Percentiles rank a stretch among this genome's conserved stretches.
These are phyloP conservation scores for Indicator indicator DNA, from an alignment of 2,113 vertebrate genomes.

Conservation along the genomic window DNA sequence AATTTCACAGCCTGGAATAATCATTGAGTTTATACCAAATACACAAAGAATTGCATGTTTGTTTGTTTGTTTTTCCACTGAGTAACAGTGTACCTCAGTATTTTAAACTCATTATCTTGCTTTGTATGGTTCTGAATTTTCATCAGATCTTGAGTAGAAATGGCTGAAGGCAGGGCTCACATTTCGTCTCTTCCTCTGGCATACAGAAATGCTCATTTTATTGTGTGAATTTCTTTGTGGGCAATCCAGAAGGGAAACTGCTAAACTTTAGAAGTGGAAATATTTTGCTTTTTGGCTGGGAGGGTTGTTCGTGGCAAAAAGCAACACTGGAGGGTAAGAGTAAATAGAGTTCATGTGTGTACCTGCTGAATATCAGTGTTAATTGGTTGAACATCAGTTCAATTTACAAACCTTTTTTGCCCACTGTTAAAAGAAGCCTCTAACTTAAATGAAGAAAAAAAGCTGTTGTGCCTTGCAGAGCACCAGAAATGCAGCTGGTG, in stretches of 20 bases:
- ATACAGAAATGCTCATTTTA: neutral
- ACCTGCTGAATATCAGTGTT: neutral
- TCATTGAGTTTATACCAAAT: neutral
- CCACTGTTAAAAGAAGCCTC: neutral
- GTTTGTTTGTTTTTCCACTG: neutral
- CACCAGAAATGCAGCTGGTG: neutral
- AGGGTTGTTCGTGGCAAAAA: neutral
- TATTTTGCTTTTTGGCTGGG: neutral
- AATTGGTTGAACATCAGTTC: neutral
- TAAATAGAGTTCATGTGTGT: neutral
- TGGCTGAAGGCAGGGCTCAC: neutral
- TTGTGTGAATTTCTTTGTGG: slow-evolving; percentile 26
- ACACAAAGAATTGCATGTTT: neutral
- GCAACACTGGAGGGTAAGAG: neutral
- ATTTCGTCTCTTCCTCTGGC: neutral
- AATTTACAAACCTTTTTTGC: neutral
- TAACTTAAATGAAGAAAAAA: neutral
- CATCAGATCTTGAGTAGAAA: neutral
- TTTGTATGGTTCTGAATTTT: neutral
- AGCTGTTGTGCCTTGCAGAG: neutral
- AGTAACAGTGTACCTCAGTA: neutral
- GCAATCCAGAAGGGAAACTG: slow-evolving; percentile 4
- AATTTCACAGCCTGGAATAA: neutral
- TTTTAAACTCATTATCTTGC: neutral
- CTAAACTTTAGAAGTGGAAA: neutral